Evolutionary conservation across 2,888 invertebrate species (phyloP), one percentile per base, ranked within the genome.

Genomic region (Caradrina clavipalpis): DNA sequence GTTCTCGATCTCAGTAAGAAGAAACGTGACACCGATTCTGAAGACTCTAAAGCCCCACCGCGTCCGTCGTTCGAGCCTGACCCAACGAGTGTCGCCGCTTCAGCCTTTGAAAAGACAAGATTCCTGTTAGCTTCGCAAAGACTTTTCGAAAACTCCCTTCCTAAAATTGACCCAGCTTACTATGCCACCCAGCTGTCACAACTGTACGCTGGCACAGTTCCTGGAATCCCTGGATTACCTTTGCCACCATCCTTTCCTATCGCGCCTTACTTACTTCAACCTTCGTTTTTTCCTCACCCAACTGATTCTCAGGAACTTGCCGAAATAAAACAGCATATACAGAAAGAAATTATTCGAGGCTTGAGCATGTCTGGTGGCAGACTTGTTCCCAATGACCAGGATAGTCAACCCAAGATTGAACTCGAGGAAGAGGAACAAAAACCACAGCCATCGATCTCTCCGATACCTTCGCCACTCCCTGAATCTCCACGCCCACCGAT

Each of bases 1-100:
- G 98, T 98, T 6, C 95, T 98, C 56, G 98, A 98, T 93, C 96
- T 98, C 76, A 98, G 98, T 89, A 98, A 98, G 88, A 98, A 98
- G 92, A 97, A 96, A 90, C 93, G 91, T 61, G 93, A 92, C 68
- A 84, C 84, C 1, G 94, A 95, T 64, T 88, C 89, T 58, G 92
- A 94, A 26, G 93, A 94, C 64, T 89, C 91, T 2, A 94, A 93
- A 86, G 67, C 77, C 15, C 87, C 89, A 72, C 95, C 96, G 1
- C 95, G 97, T 82, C 96, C 96, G 73, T 82, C 92, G 0, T 94
- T 95, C 67, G 96, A 96, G 71, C 89, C 92, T 51, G 95, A 93
- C 60, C 89, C 92, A 45, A 88, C 92, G 10, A 85, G 92, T 1
- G 91, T 90, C 26, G 93, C 94, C 3, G 93, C 94, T 64, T 90